Evolutionary conservation across 2,797 vertebrate genomes (phyloP).

Genomic region (Poecilia velifera): DNA sequence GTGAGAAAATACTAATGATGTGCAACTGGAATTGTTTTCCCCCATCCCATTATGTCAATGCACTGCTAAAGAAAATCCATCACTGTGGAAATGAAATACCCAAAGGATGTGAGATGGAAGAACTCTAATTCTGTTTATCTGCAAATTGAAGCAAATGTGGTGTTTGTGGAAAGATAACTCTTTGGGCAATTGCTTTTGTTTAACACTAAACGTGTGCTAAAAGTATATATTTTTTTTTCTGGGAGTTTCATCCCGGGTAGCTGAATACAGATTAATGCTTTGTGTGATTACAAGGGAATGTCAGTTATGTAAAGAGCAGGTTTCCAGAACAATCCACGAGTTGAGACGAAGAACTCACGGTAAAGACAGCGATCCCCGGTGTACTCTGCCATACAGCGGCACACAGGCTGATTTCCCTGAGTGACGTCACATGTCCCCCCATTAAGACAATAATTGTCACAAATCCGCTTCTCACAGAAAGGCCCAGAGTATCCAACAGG

Average conservation of each 20-base stretch:
- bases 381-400: slow-evolving; percentile 90
- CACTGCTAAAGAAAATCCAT: slow-evolving; percentile 59
- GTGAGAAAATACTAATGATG: slow-evolving; percentile 71
- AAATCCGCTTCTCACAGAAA: slow-evolving; percentile 90
- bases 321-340: neutral
- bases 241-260: slow-evolving; percentile 25
- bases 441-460: slow-evolving; percentile 91
- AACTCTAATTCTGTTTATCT: slow-evolving; percentile 66
- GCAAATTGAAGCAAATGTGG: slow-evolving; percentile 53
- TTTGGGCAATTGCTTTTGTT: slow-evolving; percentile 55
- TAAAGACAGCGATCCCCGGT: slow-evolving; percentile 94
- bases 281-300: slow-evolving; percentile 19
- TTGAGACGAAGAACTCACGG: slow-evolving; percentile 84
- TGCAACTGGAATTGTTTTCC: slow-evolving; percentile 67
- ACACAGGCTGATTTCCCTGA: slow-evolving; percentile 92
- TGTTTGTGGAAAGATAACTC: slow-evolving; percentile 52
- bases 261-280: slow-evolving; percentile 37
- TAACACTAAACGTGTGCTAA: slow-evolving; percentile 17
- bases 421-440: slow-evolving; percentile 92
- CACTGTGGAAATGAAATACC: slow-evolving; percentile 65
- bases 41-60: slow-evolving; percentile 68
- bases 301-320: slow-evolving; percentile 28
- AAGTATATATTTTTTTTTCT: slow-evolving; percentile 23
- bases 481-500: slow-evolving; percentile 90
- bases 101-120: slow-evolving; percentile 65